phyloP scores from a whole-genome alignment of 53 echinoderm and acorn worm species.

The Holothuria leucospilota region DNA sequence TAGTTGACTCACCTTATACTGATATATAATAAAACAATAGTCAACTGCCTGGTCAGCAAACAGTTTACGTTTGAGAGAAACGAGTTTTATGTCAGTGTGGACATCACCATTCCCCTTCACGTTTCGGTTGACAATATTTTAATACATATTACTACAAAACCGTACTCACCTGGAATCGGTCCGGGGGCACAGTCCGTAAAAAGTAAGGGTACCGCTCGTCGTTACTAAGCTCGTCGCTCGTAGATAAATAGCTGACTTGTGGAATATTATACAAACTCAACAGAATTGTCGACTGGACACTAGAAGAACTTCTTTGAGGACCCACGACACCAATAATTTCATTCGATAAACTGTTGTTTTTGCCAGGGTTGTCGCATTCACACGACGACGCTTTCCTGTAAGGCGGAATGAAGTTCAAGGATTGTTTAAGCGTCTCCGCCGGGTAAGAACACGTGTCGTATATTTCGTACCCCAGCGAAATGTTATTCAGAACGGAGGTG shows the following conservation, averaged over 20 bases:
- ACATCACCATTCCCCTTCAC: too few species aligned
- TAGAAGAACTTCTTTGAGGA: conserved; percentile 85
- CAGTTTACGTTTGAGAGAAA: too few species aligned
- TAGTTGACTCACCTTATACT: too few species aligned
- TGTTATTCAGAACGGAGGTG: conserved; percentile 66
- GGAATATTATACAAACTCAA: conserved; percentile 89
- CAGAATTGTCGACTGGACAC: conserved; percentile 87
- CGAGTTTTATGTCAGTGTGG: too few species aligned
- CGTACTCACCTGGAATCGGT: conserved; percentile 72
- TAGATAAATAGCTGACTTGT: conserved; percentile 89
- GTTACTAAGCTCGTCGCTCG: conserved; percentile 92
- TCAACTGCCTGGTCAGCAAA: too few species aligned
- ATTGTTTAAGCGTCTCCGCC: conserved; percentile 73
- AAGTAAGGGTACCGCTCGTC: conserved; percentile 81
- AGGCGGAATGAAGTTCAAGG: conserved; percentile 86
- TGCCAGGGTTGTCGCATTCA: conserved; percentile 4
- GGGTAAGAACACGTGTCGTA: conserved; percentile 89
- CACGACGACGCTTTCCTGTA: conserved; percentile 57
- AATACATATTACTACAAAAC: too few species aligned
- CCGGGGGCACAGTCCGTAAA: conserved; percentile 88
- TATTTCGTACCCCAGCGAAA: conserved; percentile 90
- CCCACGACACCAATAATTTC: conserved; percentile 83
- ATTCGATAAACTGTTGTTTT: neutral
- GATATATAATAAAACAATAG: too few species aligned
- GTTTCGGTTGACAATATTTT: too few species aligned